Evolutionary conservation across 1,140 invertebrate genomes (phyloP).

Genomic region (Megalopta genalis): DNA sequence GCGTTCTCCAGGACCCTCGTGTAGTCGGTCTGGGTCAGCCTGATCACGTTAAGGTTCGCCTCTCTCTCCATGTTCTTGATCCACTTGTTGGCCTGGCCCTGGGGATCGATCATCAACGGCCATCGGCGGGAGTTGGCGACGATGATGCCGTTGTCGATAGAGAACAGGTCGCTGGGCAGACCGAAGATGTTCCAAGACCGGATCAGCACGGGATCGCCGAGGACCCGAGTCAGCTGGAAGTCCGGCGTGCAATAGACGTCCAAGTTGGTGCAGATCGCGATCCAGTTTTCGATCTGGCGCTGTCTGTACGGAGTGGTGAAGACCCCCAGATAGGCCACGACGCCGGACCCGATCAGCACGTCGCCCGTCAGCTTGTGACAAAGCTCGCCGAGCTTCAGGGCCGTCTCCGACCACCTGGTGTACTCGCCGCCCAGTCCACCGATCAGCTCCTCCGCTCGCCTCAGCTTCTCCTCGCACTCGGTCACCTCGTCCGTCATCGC

Average conservation of each 20-base stretch:
- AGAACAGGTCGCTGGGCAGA: conserved; percentile 93
- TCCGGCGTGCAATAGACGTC: conserved; percentile 89
- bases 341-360: conserved; percentile 82
- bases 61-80: conserved; percentile 96
- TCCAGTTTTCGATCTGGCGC: conserved; percentile 88
- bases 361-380: conserved; percentile 79
- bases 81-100: conserved; percentile 97
- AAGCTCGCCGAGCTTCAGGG: conserved; percentile 85
- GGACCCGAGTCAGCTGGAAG: conserved; percentile 87
- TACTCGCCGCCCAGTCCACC: conserved; percentile 91
- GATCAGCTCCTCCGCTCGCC: conserved; percentile 94
- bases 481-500: conserved; percentile 90
- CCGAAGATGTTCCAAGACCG: conserved; percentile 95
- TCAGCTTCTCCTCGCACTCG: conserved; percentile 92
- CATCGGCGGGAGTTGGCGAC: conserved; percentile 90
- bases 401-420: conserved; percentile 90
- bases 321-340: conserved; percentile 94
- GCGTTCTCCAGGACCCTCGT: conserved; percentile 93
- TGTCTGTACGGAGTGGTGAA: conserved; percentile 90
- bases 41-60: conserved; percentile 90
- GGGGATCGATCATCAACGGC: conserved; percentile 97
- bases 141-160: conserved; percentile 96
- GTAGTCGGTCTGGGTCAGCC: conserved; percentile 90
- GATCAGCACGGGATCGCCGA: conserved; percentile 93
- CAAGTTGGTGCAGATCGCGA: conserved; percentile 82